Conservation (phyloP, 2,888 invertebrate species). For the Drosophila mimetica region DNA sequence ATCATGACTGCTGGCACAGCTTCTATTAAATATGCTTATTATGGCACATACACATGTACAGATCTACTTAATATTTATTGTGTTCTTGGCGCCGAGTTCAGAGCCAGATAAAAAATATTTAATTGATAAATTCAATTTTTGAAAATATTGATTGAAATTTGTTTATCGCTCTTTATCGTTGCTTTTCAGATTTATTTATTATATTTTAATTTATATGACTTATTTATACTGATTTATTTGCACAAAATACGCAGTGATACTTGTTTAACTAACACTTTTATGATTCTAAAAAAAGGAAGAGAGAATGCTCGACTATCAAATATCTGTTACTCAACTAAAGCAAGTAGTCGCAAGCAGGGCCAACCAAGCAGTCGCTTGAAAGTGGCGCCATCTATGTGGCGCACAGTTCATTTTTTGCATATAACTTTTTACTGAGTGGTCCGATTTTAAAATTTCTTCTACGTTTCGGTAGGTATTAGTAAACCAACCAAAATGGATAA, state of each 20-base stretch:
- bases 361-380: too few species aligned
- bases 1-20: slow-evolving; percentile 27
- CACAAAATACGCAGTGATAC: background rate
- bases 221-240: background rate
- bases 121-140: slow-evolving; percentile 12
- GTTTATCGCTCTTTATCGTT: background rate
- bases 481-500: too few species aligned
- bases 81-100: slow-evolving; percentile 7
- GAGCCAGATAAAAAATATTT: background rate
- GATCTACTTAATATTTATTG: slow-evolving; percentile 9
- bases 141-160: background rate
- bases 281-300: background rate
- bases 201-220: background rate
- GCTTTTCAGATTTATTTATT: background rate
- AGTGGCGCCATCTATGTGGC: too few species aligned
- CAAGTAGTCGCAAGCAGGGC: too few species aligned
- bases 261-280: background rate
- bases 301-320: too few species aligned
- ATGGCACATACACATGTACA: slow-evolving; percentile 20
- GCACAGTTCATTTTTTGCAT: too few species aligned
- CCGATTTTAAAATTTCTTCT: too few species aligned
- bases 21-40: slow-evolving; percentile 71
- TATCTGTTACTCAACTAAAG: too few species aligned
- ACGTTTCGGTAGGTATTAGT: too few species aligned
- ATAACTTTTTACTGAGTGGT: too few species aligned